Conservation (phyloP, 53 echinoderm and acorn worm genomes). For the Echinarachnius parma region DNA sequence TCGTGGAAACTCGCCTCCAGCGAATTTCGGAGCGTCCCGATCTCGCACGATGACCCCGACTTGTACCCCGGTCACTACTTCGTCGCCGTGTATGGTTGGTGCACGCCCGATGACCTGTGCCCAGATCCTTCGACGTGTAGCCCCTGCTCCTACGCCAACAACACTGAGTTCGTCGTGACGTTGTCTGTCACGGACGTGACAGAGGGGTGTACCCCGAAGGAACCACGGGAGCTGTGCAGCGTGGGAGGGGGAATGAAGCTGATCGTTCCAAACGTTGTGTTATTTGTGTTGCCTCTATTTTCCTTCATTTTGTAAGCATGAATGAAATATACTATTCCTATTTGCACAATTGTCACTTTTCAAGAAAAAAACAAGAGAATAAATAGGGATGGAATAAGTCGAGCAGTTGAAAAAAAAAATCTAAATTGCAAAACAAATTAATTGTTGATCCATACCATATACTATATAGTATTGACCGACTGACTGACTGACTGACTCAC, state of each 20-base stretch:
- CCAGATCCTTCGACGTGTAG: constrained; percentile 61
- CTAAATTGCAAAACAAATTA: too few species aligned
- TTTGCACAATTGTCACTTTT: too few species aligned
- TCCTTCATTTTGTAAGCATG: too few species aligned
- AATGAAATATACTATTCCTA: too few species aligned
- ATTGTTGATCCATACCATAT: too few species aligned
- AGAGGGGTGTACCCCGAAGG: constrained; percentile 53
- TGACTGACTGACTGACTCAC: too few species aligned
- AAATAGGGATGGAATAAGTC: too few species aligned
- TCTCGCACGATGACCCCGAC: constrained; percentile 61
- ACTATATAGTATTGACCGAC: too few species aligned
- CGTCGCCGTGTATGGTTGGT: constrained; percentile 91
- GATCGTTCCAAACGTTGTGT: too few species aligned
- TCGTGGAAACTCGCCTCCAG: constrained; percentile 81
- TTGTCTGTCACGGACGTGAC: constrained; percentile 48
- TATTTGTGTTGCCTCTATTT: too few species aligned
- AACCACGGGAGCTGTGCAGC: constrained; percentile 60
- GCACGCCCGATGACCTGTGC: constrained; percentile 70
- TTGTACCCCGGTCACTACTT: constrained; percentile 84
- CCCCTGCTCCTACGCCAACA: constrained; percentile 68
- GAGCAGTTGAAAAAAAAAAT: too few species aligned
- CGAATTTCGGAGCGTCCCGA: constrained; percentile 55
- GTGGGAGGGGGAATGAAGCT: constrained; percentile 7
- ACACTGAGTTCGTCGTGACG: constrained; percentile 51
- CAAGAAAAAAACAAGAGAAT: too few species aligned